Conservation (phyloP, 2,113 vertebrate species). For the Onychostruthus taczanowskii region DNA sequence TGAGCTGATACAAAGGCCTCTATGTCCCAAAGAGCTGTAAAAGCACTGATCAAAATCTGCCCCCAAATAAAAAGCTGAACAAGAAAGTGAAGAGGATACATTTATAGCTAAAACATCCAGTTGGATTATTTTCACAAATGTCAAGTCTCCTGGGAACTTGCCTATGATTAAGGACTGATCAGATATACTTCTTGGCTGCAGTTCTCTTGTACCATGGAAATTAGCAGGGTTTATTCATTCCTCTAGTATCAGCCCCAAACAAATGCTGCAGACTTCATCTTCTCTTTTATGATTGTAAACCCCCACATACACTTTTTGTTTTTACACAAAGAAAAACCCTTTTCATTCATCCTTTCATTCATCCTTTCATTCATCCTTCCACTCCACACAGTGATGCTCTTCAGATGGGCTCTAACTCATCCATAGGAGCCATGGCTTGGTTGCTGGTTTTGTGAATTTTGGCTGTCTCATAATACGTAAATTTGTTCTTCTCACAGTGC, state of each 20-base stretch:
- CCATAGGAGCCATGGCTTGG: not conserved
- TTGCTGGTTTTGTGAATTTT: constrained; percentile 3
- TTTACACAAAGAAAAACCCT: not conserved
- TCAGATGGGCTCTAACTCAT: not conserved
- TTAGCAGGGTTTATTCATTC: not conserved
- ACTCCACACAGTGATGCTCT: not conserved
- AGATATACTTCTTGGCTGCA: not conserved
- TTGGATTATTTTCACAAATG: not conserved
- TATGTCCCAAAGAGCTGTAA: not conserved
- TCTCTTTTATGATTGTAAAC: not conserved
- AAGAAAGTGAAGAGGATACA: not conserved
- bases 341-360: constrained; percentile 6
- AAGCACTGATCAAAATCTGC: not conserved
- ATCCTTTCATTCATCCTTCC: not conserved
- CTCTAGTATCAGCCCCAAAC: not conserved
- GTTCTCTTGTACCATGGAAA: not conserved
- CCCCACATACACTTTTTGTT: rapidly evolving
- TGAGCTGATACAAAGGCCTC: constrained; percentile 4
- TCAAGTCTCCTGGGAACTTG: not conserved
- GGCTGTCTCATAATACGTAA: not conserved
- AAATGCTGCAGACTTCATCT: not conserved
- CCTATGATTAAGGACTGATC: not conserved
- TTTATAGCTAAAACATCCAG: not conserved
- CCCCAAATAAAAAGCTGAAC: not conserved
- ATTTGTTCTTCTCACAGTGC: not conserved